Conservation (phyloP, 2,888 invertebrate genomes). For the Scotopteryx bipunctaria region DNA sequence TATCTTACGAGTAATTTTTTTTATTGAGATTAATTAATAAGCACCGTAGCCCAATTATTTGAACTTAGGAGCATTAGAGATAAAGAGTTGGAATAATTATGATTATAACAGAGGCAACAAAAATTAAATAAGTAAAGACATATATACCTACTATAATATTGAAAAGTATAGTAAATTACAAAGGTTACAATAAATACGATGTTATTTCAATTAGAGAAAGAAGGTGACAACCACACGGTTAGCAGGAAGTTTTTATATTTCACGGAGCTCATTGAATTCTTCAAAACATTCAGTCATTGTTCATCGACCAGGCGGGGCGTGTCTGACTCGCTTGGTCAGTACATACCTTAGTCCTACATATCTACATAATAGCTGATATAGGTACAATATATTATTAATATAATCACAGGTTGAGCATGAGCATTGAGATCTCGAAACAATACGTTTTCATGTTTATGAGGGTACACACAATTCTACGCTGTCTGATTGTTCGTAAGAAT, state of each 20-base stretch:
- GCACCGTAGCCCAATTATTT: constrained; percentile 15
- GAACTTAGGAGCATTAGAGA: not conserved
- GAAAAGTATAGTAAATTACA: no score
- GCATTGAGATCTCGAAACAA: constrained; percentile 53
- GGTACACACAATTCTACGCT: constrained; percentile 23
- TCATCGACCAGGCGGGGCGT: constrained; percentile 61
- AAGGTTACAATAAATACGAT: no score
- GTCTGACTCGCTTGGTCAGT: constrained; percentile 32
- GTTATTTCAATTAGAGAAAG: not conserved
- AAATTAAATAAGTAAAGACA: not conserved
- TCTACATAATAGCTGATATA: constrained; percentile 39
- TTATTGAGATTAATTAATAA: constrained; percentile 31
- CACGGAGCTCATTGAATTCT: constrained; percentile 29
- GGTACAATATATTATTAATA: constrained; percentile 24
- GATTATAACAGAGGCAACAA: not conserved
- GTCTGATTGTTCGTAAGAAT: constrained; percentile 19
- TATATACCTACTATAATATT: no score
- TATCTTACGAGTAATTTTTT: constrained; percentile 39
- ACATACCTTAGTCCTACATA: constrained; percentile 40
- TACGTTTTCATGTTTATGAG: constrained; percentile 52
- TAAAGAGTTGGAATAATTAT: not conserved
- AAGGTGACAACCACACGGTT: not conserved
- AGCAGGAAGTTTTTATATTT: constrained; percentile 28
- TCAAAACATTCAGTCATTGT: constrained; percentile 43
- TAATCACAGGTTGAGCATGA: constrained; percentile 51